Conservation (phyloP, 64 coral and sea anemone species). For the Pocillopora verrucosa region DNA sequence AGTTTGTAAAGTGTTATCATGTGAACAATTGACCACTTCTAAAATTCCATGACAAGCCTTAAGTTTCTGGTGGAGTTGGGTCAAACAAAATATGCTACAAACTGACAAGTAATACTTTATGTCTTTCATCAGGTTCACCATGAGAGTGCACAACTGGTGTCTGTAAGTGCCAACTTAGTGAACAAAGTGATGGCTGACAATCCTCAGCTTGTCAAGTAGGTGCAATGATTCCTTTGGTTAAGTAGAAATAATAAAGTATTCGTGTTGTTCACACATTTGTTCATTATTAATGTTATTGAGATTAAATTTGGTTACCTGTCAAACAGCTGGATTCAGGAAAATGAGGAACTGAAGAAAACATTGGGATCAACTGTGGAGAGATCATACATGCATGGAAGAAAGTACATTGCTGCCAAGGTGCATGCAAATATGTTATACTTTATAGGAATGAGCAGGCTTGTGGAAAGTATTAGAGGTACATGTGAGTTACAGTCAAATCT, state of each 20-base stretch:
- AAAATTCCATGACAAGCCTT: too few relatives aligned
- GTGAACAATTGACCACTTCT: too few relatives aligned
- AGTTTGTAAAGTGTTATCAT: too few relatives aligned
- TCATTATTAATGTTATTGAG: too few relatives aligned
- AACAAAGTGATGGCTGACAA: conserved; percentile 92
- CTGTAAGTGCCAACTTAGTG: conserved; percentile 88
- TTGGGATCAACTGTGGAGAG: conserved; percentile 78
- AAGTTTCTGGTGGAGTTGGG: too few relatives aligned
- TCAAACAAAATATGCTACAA: too few relatives aligned
- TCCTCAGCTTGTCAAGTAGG: conserved; percentile 90
- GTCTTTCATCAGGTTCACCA: conserved; percentile 78
- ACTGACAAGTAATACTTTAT: not conserved
- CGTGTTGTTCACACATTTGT: not conserved
- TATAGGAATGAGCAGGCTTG: not conserved
- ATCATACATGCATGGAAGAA: conserved; percentile 76
- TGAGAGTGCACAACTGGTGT: conserved; percentile 89
- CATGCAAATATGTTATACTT: not conserved
- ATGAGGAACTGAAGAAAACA: conserved; percentile 83
- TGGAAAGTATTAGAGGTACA: not conserved
- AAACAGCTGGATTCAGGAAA: conserved; percentile 84
- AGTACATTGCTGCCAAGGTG: conserved; percentile 84
- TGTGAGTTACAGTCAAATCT: too few relatives aligned
- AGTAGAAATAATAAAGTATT: not conserved
- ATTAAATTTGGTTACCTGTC: not conserved
- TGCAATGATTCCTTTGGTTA: not conserved